Evolutionary conservation across 2,797 vertebrate species (phyloP).

Genomic region (Eulemur rubriventer): DNA sequence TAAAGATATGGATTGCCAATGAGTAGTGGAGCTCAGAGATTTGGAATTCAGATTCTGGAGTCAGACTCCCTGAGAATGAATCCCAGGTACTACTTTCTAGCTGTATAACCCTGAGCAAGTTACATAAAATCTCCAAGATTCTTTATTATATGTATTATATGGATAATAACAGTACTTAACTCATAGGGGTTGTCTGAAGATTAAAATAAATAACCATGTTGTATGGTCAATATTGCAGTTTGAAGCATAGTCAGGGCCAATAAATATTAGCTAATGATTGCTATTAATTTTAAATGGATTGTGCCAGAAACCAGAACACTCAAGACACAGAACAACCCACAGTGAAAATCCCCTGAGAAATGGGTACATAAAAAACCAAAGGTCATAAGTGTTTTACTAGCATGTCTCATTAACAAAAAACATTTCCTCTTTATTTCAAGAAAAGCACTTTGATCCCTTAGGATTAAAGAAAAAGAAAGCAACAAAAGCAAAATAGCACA

Average conservation of each 20-base stretch:
- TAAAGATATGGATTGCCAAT: background rate
- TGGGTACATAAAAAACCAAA: conserved; percentile 1
- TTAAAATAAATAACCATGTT: conserved; percentile 39
- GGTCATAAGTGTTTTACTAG: conserved; percentile 8
- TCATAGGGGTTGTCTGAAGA: background rate
- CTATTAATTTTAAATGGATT: background rate
- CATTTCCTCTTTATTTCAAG: conserved; percentile 35
- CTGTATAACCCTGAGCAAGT: background rate
- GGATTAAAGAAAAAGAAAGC: conserved; percentile 39
- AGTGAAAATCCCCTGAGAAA: background rate
- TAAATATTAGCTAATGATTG: conserved; percentile 1
- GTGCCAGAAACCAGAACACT: background rate
- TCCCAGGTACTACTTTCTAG: background rate
- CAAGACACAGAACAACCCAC: background rate
- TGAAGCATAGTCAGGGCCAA: background rate
- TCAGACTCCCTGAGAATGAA: background rate
- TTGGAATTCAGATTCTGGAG: background rate
- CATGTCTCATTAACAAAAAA: conserved; percentile 34
- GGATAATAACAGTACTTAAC: background rate
- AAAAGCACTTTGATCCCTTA: background rate
- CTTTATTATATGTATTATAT: background rate
- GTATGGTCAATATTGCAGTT: background rate
- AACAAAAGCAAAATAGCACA: background rate
- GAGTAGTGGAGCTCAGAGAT: background rate
- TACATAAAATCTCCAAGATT: background rate